A percentile compares a stretch with the other conserved stretches of the same genome.
Evolutionary conservation across 2,888 invertebrate species (phyloP).

Genomic region (Plebejus anna): DNA sequence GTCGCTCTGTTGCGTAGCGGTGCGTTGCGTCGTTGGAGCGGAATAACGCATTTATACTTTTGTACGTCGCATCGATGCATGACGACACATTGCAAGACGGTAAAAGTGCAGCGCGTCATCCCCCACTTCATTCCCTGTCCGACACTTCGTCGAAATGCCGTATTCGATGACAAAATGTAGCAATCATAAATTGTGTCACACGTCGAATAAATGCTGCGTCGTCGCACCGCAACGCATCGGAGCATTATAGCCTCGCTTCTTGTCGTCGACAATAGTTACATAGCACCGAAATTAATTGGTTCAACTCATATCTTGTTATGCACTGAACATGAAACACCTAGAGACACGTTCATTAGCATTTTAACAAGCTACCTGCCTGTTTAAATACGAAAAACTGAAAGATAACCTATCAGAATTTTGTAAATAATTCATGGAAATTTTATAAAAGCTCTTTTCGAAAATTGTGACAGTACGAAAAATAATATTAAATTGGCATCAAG

Average conservation of each 20-base stretch:
- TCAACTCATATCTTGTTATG: background rate
- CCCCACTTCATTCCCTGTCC: background rate
- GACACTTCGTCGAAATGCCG: background rate
- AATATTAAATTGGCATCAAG: background rate
- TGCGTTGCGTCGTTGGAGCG: background rate
- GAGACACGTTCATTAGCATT: constrained; percentile 11
- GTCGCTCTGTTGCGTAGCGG: background rate
- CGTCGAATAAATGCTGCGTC: background rate
- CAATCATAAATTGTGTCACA: background rate
- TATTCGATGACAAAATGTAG: background rate
- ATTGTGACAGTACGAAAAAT: background rate
- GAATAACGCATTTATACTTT: background rate
- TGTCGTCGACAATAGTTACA: constrained; percentile 10
- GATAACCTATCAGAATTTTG: background rate
- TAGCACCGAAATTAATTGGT: background rate
- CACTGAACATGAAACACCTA: constrained; percentile 1
- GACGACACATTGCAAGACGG: no score
- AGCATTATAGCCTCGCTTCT: background rate
- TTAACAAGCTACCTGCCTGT: constrained; percentile 11
- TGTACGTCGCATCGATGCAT: background rate
- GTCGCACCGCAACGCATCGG: background rate
- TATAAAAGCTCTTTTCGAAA: background rate
- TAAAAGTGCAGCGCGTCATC: no score
- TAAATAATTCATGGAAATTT: background rate
- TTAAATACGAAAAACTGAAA: constrained; percentile 12